A percentile compares a stretch with the other conserved stretches of the same genome.
Evolutionary conservation across 2,113 vertebrate species (phyloP).

Genomic region (Microcebus tavaratra): DNA sequence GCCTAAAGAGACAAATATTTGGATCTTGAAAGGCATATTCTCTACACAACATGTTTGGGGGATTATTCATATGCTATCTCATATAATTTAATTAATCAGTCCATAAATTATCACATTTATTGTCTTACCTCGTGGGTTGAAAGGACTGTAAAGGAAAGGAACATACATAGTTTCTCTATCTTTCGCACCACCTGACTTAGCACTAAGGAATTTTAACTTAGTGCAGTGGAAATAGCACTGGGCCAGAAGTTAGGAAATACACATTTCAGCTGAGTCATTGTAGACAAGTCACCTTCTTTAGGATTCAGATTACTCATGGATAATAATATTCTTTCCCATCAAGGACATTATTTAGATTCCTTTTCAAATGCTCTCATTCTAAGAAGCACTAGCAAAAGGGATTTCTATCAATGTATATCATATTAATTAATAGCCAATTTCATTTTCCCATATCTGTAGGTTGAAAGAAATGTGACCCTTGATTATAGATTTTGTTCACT

Average conservation of each 20-base stretch:
- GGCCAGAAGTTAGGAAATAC: conserved; percentile 15
- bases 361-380: conserved; percentile 51
- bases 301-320: conserved; percentile 40
- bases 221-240: background rate
- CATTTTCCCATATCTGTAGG: background rate
- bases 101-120: background rate
- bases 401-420: background rate
- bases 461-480: background rate
- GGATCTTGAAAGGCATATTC: background rate
- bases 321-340: conserved; percentile 46
- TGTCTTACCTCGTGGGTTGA: background rate
- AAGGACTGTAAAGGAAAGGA: background rate
- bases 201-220: background rate
- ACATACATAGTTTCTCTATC: background rate
- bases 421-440: background rate
- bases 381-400: conserved; percentile 24
- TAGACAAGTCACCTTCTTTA: background rate
- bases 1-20: background rate
- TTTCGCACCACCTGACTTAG: background rate
- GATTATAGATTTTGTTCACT: background rate
- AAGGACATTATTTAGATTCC: conserved; percentile 30
- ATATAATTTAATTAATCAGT: conserved; percentile 18
- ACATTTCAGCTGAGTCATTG: conserved; percentile 12
- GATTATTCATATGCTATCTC: background rate
- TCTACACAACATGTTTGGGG: background rate